Evolutionary conservation across 1,140 invertebrate species (phyloP), one percentile per base, ranked within the genome.

Genomic region (Onthophagus taurus): DNA sequence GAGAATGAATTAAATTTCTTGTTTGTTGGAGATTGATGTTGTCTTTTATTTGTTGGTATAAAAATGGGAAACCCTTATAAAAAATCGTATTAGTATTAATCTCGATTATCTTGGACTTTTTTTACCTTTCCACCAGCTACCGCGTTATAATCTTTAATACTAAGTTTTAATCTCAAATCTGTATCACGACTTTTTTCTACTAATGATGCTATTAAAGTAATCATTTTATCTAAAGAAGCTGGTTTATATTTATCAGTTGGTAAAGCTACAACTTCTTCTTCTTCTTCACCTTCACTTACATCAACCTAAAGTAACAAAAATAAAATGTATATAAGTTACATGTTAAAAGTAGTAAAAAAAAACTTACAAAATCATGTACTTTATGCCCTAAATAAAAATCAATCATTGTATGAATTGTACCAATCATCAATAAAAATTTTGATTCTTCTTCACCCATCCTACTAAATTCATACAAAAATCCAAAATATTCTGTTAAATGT

Each of bases 201-300:
- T 19, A 95, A 70, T 1, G 82, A 77, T 3, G 88, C 86, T 19
- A 93, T 83, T 4, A 95, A 65, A 5, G 87, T 84, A 34, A 96
- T 90, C 91, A 95, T 95, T 68, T 95, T 95, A 62, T 94, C 91
- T n/a, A 95, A 66, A 0, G 90, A 90, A 1, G 85, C 83, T 0
- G 89, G 88, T 51, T 88, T 77, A 42, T 88, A 78, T 61, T 90
- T 90, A 47, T 85, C 82, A 13, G 78, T 73, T 0, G 78, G 70
- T 36, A 77, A 67, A 7, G 80, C 71, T 26, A 77, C 71, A 13
- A 81, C 77, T 43, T 83, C 80, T 50, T 81, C 83, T 45, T 86
- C 83, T 47, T 89, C 86, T 49, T 94, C 89, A 51, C 88, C 85
- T 49, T 85, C 85, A 45, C 76, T 80, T 11, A 77, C 75, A 42